phyloP scores from a whole-genome alignment of 2,113 vertebrate genomes.

The Zosterops pallidus region DNA sequence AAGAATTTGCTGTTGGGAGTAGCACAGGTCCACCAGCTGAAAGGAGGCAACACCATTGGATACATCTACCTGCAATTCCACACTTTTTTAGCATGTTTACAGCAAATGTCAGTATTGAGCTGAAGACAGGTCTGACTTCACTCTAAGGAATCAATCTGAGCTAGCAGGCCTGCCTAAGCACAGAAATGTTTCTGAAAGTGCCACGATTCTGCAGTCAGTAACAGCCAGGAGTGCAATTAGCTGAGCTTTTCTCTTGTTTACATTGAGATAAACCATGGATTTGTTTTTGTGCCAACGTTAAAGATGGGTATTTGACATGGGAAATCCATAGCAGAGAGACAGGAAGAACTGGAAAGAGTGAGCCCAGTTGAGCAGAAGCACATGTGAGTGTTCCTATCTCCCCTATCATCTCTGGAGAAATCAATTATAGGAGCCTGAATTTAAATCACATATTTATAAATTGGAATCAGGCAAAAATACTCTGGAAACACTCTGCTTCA shows the following conservation, averaged over 20 bases:
- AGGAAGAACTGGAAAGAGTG: background rate
- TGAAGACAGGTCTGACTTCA: conserved; percentile 70
- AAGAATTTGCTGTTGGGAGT: conserved; percentile 72
- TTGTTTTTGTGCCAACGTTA: background rate
- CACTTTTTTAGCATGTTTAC: conserved; percentile 44
- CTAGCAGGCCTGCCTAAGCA: conserved; percentile 52
- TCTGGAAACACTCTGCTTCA: background rate
- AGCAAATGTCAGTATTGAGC: background rate
- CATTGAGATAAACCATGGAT: background rate
- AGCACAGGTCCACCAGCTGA: conserved; percentile 69
- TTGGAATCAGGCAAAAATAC: background rate
- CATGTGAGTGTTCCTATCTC: background rate
- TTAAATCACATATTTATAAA: background rate
- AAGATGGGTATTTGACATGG: background rate
- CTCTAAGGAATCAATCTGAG: conserved; percentile 37
- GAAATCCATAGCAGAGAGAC: background rate
- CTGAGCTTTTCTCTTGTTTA: background rate
- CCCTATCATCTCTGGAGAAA: background rate
- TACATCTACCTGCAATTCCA: conserved; percentile 51
- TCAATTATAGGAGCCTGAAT: background rate
- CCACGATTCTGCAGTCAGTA: background rate
- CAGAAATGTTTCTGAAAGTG: background rate
- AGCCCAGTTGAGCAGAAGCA: background rate
- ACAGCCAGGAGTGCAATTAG: background rate
- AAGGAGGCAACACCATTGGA: conserved; percentile 65